Conservation (phyloP, 2,888 invertebrate species). For the Therioaphis trifolii region DNA sequence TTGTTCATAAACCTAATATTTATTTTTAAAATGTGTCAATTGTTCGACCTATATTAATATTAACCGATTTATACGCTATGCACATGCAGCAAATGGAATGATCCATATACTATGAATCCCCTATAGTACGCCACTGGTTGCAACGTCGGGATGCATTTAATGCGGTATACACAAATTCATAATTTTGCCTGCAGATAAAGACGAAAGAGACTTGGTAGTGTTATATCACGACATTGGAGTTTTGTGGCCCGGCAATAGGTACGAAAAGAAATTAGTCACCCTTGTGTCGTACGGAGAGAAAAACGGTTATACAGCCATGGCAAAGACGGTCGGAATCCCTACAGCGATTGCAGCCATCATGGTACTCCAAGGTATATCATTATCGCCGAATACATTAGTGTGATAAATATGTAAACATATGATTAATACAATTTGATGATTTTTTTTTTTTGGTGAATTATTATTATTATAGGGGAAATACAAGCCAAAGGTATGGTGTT, state of each 20-base stretch:
- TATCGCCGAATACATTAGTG: too few species aligned
- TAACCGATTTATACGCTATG: too few species aligned
- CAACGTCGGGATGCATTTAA: too few species aligned
- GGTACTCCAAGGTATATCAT: conserved; percentile 86
- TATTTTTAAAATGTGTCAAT: too few species aligned
- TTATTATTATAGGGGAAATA: conserved; percentile 81
- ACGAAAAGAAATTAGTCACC: conserved; percentile 85
- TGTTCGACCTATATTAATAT: too few species aligned
- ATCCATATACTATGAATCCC: too few species aligned
- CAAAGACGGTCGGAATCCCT: conserved; percentile 90
- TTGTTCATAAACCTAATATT: too few species aligned
- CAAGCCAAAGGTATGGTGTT: conserved; percentile 93
- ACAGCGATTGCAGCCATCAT: conserved; percentile 97
- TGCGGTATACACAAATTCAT: too few species aligned
- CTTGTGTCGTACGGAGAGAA: conserved; percentile 89
- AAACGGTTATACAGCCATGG: conserved; percentile 94
- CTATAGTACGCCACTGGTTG: too few species aligned
- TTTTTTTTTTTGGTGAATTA: not conserved
- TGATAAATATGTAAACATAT: too few species aligned
- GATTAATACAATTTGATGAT: not conserved
- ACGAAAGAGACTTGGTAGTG: conserved; percentile 93
- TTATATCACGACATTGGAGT: conserved; percentile 93
- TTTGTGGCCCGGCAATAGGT: conserved; percentile 87
- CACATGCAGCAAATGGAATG: too few species aligned
- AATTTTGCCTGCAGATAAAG: conserved; percentile 70